Evolutionary conservation across 2,888 invertebrate species (phyloP), one percentile per base, ranked within the genome.

Genomic region (Andrena dorsata): DNA sequence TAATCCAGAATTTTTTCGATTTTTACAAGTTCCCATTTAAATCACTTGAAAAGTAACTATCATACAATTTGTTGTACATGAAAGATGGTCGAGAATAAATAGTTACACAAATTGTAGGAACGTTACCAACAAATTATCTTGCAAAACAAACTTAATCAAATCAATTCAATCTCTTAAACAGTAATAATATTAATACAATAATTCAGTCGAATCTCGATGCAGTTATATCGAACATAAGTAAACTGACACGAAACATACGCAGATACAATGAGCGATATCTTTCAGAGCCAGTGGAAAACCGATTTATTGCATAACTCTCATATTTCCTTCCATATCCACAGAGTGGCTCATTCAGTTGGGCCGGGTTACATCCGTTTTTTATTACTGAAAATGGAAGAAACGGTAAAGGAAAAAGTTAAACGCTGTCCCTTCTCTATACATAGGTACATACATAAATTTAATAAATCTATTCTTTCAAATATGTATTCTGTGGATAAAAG

Each of bases 281-380:
- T 61, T 35, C 32, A 47, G 49, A 23, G 23, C 71, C 51, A 77
- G 75, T 63, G 68, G 47, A 56, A 69, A 75, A 58, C 60, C 23
- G 61, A 64, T 80, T 60, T 74, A 28, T 75, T 35, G 60, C 53
- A 69, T 64, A 69, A 75, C 75, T 72, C 69, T 70, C 51, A 47
- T 76, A 30, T 58, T 51, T 49, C 41, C 20, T 23, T 69, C 30
- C 10, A 47, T 60, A 60, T 60, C 10, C 23, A 20, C 28, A 56
- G 20, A 58, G 41, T 41, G 70, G 58, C 28, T 70, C 58, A 47
- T 58, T 28, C 58, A 70, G 13, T 41, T 70, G 28, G 47, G 41
- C 2, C 35, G 58, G 70, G 70, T 70, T 41, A 7, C 13, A 20
- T 28, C 30, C 28, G 28, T 13, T 60, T 70, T 58, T 60, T 70